These are phyloP conservation scores for Alosa sapidissima DNA, from an alignment of 2,797 vertebrate species.

Conservation along the genomic window DNA sequence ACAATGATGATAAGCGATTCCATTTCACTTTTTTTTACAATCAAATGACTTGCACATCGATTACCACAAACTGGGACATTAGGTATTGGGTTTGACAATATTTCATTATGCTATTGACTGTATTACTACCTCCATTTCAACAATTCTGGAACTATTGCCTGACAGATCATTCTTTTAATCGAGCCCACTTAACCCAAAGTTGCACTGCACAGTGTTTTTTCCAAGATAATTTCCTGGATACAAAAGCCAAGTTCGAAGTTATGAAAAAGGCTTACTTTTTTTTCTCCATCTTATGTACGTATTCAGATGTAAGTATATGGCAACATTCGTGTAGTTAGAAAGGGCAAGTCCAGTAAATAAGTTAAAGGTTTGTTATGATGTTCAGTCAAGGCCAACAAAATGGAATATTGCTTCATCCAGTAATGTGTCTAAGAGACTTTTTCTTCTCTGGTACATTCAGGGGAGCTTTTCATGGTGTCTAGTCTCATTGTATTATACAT, in stretches of 20 bases:
- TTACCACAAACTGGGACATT: not conserved
- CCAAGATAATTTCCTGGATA: not conserved
- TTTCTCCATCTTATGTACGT: not conserved
- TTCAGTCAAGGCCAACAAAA: slow-evolving; percentile 6
- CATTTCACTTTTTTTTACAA: not conserved
- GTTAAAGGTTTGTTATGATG: not conserved
- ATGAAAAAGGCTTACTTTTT: not conserved
- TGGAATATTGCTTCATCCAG: not conserved
- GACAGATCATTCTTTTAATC: not conserved
- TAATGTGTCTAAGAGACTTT: not conserved
- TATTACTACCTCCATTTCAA: not conserved
- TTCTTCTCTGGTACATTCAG: not conserved
- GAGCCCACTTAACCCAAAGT: not conserved
- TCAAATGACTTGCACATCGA: not conserved
- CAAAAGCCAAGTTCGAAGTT: not conserved
- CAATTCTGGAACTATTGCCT: not conserved
- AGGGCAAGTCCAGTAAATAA: not conserved
- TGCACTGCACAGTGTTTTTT: not conserved
- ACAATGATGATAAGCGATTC: not conserved
- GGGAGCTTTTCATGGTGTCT: not conserved
- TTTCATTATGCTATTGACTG: not conserved
- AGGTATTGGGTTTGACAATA: not conserved
- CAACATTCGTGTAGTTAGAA: not conserved
- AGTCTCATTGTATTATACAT: not conserved
- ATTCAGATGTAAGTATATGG: not conserved